phyloP scores from a whole-genome alignment of 2,797 vertebrate genomes.

The Poecilia gillii region DNA sequence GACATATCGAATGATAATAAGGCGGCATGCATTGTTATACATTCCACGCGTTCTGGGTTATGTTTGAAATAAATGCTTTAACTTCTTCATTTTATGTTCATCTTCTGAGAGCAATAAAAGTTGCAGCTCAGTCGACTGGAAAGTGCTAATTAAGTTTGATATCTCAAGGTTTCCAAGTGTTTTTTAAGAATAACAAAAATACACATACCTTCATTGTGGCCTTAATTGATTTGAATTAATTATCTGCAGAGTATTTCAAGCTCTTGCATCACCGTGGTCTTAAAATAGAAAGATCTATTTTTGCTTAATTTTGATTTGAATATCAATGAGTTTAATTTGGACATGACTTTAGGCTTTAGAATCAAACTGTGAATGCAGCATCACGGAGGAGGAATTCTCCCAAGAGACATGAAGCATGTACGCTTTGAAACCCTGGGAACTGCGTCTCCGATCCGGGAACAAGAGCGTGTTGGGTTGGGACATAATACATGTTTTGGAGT shows the following conservation, averaged over 20 bases:
- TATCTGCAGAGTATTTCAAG: constrained; percentile 47
- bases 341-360: constrained; percentile 32
- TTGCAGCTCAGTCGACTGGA: constrained; percentile 6
- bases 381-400: constrained; percentile 17
- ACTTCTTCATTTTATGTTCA: not conserved
- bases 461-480: not conserved
- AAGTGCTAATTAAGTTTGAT: constrained; percentile 12
- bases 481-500: constrained; percentile 9
- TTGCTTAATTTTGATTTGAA: constrained; percentile 57
- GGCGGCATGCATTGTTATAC: not conserved
- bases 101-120: constrained; percentile 5
- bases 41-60: not conserved
- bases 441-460: constrained; percentile 11
- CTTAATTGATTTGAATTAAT: constrained; percentile 44
- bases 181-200: constrained; percentile 35
- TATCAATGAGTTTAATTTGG: constrained; percentile 38
- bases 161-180: not conserved
- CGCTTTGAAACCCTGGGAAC: constrained; percentile 4
- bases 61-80: not conserved
- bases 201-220: constrained; percentile 26
- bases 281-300: constrained; percentile 48
- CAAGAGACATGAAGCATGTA: not conserved
- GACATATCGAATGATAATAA: not conserved
- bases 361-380: constrained; percentile 26
- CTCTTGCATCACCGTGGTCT: constrained; percentile 57